Evolutionary conservation across 1,140 invertebrate genomes (phyloP).

Genomic region (Pachyrhynchus sulphureomaculatus): DNA sequence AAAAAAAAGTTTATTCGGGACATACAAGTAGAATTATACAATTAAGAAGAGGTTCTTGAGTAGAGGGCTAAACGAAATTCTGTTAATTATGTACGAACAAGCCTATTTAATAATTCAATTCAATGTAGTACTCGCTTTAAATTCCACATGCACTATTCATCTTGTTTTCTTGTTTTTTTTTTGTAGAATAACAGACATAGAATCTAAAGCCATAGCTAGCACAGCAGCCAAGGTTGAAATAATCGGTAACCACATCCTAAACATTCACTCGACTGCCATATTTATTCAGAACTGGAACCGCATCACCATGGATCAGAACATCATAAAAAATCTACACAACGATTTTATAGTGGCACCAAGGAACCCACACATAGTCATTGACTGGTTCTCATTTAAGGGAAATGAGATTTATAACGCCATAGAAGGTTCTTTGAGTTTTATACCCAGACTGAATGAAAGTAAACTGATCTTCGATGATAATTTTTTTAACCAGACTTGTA

Average conservation of each 20-base stretch:
- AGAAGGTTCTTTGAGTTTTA: conserved; percentile 57
- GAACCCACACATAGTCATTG: conserved; percentile 48
- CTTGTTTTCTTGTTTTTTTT: no score
- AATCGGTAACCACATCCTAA: conserved; percentile 61
- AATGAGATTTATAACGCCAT: conserved; percentile 61
- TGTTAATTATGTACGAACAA: no score
- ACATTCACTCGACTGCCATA: conserved; percentile 58
- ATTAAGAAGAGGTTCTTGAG: no score
- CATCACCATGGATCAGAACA: conserved; percentile 63
- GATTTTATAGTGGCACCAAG: conserved; percentile 56
- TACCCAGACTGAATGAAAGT: conserved; percentile 55
- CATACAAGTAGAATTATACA: no score
- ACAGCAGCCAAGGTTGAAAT: conserved; percentile 63
- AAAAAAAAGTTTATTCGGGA: no score
- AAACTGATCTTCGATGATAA: conserved; percentile 61
- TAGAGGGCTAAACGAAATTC: no score
- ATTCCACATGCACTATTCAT: no score
- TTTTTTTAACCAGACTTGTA: conserved; percentile 62
- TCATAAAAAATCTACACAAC: conserved; percentile 58
- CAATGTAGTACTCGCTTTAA: no score
- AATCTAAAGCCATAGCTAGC: conserved; percentile 62
- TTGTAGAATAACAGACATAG: conserved; percentile 64
- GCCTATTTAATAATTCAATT: no score
- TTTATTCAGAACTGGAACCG: conserved; percentile 63
- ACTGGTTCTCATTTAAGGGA: conserved; percentile 60